Evolutionary conservation across 2,797 vertebrate genomes (phyloP).

Genomic region (Poecilia wingei): DNA sequence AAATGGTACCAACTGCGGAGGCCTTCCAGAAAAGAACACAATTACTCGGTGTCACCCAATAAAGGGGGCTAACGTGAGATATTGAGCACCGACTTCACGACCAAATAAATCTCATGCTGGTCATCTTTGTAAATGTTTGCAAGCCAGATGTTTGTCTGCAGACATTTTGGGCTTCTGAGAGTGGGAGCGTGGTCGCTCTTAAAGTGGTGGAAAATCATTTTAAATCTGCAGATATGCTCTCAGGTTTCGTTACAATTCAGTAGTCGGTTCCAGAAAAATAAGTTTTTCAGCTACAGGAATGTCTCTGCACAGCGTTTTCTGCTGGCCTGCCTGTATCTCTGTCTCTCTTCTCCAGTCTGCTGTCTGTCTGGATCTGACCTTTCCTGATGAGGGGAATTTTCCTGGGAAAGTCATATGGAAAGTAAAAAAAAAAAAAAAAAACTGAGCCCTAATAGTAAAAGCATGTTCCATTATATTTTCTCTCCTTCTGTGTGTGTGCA

Average conservation of each 20-base stretch:
- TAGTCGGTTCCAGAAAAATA: conserved; percentile 36
- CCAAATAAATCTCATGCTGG: conserved; percentile 35
- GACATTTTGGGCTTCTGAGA: conserved; percentile 13
- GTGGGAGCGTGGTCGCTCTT: conserved; percentile 8
- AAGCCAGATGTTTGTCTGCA: conserved; percentile 42
- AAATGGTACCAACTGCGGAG: conserved; percentile 79
- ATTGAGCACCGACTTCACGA: conserved; percentile 27
- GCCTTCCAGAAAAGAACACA: conserved; percentile 59
- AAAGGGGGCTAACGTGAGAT: conserved; percentile 43
- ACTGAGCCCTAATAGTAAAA: conserved; percentile 76
- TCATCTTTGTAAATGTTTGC: conserved; percentile 24
- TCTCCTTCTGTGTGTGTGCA: conserved; percentile 46
- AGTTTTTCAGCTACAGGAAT: conserved; percentile 28
- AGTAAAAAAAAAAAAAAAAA: conserved; percentile 56
- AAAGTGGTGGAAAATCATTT: conserved; percentile 25
- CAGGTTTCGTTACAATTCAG: conserved; percentile 35
- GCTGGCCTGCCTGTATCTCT: conserved; percentile 50
- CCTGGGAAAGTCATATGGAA: conserved; percentile 81
- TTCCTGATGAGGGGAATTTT: conserved; percentile 79
- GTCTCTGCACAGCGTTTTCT: conserved; percentile 38
- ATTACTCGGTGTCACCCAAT: conserved; percentile 61
- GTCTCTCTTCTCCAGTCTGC: conserved; percentile 62
- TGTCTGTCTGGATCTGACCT: conserved; percentile 74
- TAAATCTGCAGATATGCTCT: conserved; percentile 25
- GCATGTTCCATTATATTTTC: conserved; percentile 75